phyloP scores from a whole-genome alignment of 2,113 vertebrate species.

The Miniopterus natalensis region DNA sequence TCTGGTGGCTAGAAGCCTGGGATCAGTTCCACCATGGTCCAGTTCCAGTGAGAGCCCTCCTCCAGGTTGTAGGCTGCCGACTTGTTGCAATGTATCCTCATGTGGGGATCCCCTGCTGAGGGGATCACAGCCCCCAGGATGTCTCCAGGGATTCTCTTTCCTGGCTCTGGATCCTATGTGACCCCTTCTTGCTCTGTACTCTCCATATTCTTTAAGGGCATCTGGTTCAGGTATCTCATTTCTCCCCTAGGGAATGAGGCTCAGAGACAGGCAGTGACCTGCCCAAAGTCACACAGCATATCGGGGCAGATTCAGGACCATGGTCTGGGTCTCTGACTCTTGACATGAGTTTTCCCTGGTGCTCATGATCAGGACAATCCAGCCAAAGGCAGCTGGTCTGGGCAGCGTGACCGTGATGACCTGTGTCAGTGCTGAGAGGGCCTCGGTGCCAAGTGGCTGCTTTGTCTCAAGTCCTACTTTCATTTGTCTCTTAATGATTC shows the following conservation, averaged over 20 bases:
- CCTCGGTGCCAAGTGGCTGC: neutral
- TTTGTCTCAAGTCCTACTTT: conserved; percentile 57
- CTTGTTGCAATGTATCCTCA: neutral
- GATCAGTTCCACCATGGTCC: neutral
- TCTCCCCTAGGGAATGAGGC: neutral
- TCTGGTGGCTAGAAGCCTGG: neutral
- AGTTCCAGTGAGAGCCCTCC: too few relatives aligned
- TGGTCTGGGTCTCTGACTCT: neutral
- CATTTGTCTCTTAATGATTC: conserved; percentile 57
- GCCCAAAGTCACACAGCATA: neutral
- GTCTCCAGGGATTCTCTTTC: too few relatives aligned
- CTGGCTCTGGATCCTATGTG: neutral
- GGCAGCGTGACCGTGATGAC: neutral
- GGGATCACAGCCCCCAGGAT: neutral
- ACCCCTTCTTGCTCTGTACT: neutral
- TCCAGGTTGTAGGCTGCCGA: neutral
- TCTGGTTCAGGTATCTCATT: neutral
- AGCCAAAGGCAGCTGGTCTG: rapidly evolving
- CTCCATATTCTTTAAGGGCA: neutral
- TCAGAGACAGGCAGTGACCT: neutral
- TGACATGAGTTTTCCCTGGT: neutral
- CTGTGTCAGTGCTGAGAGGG: neutral
- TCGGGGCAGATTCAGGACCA: neutral
- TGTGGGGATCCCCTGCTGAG: neutral
- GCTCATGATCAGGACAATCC: neutral